These are phyloP conservation scores for Myrmophylax atrothorax DNA, from an alignment of 2,113 vertebrate species.

Conservation along the genomic window DNA sequence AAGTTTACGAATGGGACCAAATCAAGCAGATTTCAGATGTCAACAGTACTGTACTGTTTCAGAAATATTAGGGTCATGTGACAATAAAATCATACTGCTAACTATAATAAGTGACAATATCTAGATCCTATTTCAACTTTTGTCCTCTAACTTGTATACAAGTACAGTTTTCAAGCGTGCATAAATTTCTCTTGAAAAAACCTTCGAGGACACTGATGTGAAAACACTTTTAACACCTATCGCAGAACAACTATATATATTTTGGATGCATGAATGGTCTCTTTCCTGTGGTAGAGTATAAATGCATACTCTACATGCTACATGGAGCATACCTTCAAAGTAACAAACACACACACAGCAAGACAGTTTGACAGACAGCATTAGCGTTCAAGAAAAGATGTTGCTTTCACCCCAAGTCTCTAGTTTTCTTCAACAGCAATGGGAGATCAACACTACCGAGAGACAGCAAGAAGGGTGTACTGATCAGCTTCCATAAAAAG, in stretches of 20 bases:
- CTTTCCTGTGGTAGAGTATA: not conserved
- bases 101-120: not conserved
- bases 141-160: not conserved
- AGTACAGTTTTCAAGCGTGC: not conserved
- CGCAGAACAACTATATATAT: fast-evolving
- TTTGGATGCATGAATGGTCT: not conserved
- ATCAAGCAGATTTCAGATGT: not conserved
- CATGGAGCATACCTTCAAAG: not conserved
- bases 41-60: not conserved
- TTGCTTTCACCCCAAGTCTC: not conserved
- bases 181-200: not conserved
- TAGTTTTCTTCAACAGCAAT: not conserved
- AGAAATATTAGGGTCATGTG: not conserved
- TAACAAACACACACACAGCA: not conserved
- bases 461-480: not conserved
- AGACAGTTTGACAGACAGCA: not conserved
- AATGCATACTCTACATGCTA: not conserved
- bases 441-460: not conserved
- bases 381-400: not conserved
- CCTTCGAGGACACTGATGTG: not conserved
- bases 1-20: not conserved
- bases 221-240: not conserved
- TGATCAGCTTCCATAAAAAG: not conserved
- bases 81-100: not conserved
- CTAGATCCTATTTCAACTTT: not conserved